Evolutionary conservation across 2,113 vertebrate genomes (phyloP).

Genomic region (Myotis davidii): DNA sequence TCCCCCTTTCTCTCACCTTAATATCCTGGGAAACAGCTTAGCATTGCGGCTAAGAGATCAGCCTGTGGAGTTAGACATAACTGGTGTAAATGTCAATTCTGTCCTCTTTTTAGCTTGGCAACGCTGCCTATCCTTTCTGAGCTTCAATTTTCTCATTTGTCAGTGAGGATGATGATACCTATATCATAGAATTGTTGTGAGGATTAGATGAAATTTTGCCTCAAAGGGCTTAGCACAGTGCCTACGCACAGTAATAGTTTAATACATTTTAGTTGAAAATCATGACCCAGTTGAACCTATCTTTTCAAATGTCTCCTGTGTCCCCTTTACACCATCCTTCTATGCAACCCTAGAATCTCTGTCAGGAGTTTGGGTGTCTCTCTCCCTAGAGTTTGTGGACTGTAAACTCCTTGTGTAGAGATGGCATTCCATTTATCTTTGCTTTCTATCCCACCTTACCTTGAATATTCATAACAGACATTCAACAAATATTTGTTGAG

Average conservation of each 20-base stretch:
- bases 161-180: neutral
- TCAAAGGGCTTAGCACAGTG: neutral
- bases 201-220: neutral
- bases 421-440: neutral
- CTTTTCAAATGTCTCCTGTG: conserved; percentile 18
- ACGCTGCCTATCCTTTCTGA: neutral
- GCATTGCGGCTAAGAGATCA: neutral
- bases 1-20: neutral
- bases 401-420: neutral
- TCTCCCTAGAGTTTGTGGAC: neutral
- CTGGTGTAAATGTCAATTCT: neutral
- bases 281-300: neutral
- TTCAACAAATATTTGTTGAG: neutral
- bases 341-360: neutral
- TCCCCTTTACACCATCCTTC: neutral
- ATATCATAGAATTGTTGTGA: neutral
- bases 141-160: neutral
- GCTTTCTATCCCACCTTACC: neutral
- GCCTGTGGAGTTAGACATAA: neutral
- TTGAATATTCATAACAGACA: neutral
- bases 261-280: neutral
- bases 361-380: neutral
- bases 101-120: neutral
- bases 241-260: neutral
- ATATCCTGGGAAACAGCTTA: neutral